Conservation (phyloP, 2,797 vertebrate species). For the Chiloscyllium punctatum region DNA sequence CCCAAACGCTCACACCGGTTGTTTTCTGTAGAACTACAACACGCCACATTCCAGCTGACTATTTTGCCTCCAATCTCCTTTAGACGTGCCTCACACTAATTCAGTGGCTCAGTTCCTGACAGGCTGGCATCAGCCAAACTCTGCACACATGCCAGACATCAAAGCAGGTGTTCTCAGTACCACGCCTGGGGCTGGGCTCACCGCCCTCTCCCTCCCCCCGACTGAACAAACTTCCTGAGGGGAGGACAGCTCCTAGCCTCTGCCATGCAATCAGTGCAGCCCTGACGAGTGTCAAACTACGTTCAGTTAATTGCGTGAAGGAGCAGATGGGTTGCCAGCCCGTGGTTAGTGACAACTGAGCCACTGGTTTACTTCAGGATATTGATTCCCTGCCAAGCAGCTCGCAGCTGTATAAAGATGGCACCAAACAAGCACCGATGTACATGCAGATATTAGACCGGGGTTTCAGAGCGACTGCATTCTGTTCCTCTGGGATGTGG, state of each 20-base stretch:
- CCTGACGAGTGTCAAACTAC: neutral
- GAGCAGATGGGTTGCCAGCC: neutral
- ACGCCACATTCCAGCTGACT: neutral
- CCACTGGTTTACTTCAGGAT: neutral
- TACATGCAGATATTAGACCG: neutral
- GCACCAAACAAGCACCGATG: neutral
- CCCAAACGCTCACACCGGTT: too few species aligned
- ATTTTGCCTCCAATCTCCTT: neutral
- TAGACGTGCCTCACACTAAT: neutral
- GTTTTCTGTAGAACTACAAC: neutral
- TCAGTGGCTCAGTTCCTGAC: neutral
- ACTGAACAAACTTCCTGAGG: neutral
- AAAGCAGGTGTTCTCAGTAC: neutral
- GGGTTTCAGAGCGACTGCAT: neutral
- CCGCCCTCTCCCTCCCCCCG: neutral
- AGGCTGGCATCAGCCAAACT: neutral
- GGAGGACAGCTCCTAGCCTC: neutral
- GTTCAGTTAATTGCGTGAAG: neutral
- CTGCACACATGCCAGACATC: neutral
- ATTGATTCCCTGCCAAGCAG: neutral
- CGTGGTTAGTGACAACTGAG: neutral
- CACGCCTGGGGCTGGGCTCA: neutral
- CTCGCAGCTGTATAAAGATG: neutral
- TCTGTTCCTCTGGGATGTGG: neutral
- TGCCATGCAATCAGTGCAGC: neutral